Percentiles rank a stretch among this genome's conserved stretches.
phyloP scores from a whole-genome alignment of 2,113 vertebrate species.

The Apodemus sylvaticus region DNA sequence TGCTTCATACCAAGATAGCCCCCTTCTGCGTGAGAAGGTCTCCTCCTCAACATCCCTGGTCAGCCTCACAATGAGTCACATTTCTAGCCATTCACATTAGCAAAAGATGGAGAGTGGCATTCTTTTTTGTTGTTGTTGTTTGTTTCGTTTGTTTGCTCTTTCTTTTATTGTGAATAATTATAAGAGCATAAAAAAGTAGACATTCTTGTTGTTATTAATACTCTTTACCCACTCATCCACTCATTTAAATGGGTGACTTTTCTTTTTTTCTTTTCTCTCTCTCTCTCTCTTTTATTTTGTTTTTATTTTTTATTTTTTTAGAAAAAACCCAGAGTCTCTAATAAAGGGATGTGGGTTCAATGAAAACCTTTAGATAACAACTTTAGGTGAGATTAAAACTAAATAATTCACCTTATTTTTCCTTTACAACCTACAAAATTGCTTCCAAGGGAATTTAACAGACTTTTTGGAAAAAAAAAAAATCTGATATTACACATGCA shows the following conservation, averaged over 20 bases:
- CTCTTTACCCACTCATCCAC: neutral
- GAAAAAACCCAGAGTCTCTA: neutral
- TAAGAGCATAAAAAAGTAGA: no score
- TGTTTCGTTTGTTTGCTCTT: no score
- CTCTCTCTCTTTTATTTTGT: no score
- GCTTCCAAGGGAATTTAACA: neutral
- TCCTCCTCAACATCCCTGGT: neutral
- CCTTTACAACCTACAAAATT: constrained; percentile 7
- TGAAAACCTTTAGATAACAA: neutral
- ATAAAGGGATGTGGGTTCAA: neutral
- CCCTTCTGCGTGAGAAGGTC: neutral
- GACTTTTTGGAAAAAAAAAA: neutral
- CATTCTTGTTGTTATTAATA: neutral
- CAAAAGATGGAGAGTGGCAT: neutral
- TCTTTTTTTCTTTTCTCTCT: no score
- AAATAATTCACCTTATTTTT: neutral
- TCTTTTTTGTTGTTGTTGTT: no score
- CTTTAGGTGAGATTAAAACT: neutral
- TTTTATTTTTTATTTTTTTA: neutral
- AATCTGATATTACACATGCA: neutral
- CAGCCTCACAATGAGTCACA: neutral
- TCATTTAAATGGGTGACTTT: neutral
- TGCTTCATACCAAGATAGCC: fast-evolving
- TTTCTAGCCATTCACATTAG: neutral
- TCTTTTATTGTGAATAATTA: no score